Evolutionary conservation across 2,113 vertebrate genomes (phyloP).

Genomic region (Furnarius figulus): DNA sequence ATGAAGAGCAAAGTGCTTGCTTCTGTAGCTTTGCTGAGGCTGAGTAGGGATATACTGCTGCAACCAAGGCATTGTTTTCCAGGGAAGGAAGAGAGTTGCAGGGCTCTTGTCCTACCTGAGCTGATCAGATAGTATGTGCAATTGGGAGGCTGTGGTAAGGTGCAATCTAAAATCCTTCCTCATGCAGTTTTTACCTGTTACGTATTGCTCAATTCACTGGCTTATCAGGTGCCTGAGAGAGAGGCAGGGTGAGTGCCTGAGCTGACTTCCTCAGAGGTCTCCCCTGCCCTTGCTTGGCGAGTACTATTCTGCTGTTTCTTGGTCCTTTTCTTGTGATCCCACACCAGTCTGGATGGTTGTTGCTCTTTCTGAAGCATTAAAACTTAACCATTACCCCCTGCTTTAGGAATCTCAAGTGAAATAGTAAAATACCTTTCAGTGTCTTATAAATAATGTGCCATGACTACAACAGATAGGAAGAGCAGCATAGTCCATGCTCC

Average conservation of each 20-base stretch:
- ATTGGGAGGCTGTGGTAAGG: neutral
- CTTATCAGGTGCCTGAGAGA: neutral
- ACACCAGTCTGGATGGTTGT: neutral
- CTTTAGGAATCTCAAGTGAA: neutral
- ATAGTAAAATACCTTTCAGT: neutral
- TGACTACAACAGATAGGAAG: neutral
- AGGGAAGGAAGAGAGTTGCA: neutral
- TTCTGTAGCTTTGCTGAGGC: neutral
- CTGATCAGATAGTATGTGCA: neutral
- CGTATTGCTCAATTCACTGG: neutral
- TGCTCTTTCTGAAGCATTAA: neutral
- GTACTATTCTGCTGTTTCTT: neutral
- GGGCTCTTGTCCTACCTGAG: neutral
- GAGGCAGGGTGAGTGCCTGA: neutral
- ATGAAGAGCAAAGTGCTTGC: neutral
- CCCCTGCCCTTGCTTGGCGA: neutral
- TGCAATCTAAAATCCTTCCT: neutral
- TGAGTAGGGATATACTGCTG: neutral
- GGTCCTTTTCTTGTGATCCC: neutral
- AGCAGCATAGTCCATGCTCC: neutral
- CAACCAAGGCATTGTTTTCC: neutral
- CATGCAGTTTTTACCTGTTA: neutral
- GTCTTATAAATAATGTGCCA: neutral
- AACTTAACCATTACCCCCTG: neutral
- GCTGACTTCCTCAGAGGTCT: neutral